Base-by-base conservation (phyloP, 2,888 invertebrate genomes). In the Trachelus stipa region DNA sequence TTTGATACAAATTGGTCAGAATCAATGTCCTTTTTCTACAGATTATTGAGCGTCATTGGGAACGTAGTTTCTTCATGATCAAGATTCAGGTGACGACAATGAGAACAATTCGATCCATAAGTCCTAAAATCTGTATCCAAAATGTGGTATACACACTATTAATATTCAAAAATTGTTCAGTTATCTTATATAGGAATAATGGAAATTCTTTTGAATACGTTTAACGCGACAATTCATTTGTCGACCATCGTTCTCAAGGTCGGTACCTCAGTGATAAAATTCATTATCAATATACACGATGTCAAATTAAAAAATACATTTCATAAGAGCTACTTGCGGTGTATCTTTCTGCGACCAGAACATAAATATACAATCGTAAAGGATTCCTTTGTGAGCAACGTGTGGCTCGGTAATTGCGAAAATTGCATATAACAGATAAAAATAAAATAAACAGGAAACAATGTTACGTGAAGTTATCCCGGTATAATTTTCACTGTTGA, bases 271-370 rank as follows among this genome's bases (percentile, higher is more conserved):
- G 33, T 31, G 33, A 31, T 31, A 31, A 33, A 33, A 9, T 33
- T 71, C 9, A 31, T 71, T 71, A 71, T 31, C 15, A 71, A 71
- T 71, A 71, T 71, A 71, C 71, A 71, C 71, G 12, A 71, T 71
- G 31, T 31, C 33, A 71, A 71, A 71, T 33, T 33, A 71, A 71
- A 71, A 71, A 71, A 31, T 71, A 71, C 71, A 71, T 33, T 71
- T 71, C 31, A 31, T 23, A 33, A 4, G 71, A 33, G 33, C 71
- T 31, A 71, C 31, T 71, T 15, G 33, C 71, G 31, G 12, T 12
- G 31, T 33, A 31, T 33, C 71, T 33, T 31, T 31, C 31, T 71
- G 71, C 15, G 33, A 33, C 9, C 33, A 9, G 71, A 71, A 71
- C 71, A 71, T 31, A 71, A 71, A 71, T 71, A 71, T 15, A 31